A percentile compares a stretch with the other conserved stretches of the same genome.
Conservation (phyloP, 2,113 vertebrate genomes). For the Ceyx melanurus region DNA sequence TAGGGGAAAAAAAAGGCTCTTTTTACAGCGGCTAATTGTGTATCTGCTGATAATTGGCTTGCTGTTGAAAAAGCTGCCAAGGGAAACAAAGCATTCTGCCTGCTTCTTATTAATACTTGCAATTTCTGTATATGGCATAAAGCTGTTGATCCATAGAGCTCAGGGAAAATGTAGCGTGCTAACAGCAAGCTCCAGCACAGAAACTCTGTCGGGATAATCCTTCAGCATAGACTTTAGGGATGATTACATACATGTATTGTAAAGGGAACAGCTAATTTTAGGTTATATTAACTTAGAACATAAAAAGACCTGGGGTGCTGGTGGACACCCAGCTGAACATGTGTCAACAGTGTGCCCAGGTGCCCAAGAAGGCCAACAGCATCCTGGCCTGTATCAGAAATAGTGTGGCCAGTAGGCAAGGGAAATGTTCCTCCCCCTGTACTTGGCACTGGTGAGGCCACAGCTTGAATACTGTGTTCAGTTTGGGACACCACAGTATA, state of each 20-base stretch:
- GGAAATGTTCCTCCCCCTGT: no score
- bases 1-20: background rate
- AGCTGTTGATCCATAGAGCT: background rate
- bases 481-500: no score
- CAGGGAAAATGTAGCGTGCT: background rate
- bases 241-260: background rate
- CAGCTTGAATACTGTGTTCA: no score
- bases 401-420: no score
- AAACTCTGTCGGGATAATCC: background rate
- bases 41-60: constrained; percentile 10
- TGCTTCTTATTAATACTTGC: constrained; percentile 13
- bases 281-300: background rate
- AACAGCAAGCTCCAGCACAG: background rate
- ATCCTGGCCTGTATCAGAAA: no score
- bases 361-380: no score
- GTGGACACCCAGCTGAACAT: no score
- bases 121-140: background rate
- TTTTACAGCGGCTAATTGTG: background rate
- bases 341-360: no score
- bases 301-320: background rate
- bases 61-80: background rate
- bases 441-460: no score
- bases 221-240: background rate
- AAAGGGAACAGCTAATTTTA: background rate
- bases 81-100: background rate